These are phyloP conservation scores for Cygnus buccinator DNA, from an alignment of 2,113 vertebrate species.

Conservation along the genomic window DNA sequence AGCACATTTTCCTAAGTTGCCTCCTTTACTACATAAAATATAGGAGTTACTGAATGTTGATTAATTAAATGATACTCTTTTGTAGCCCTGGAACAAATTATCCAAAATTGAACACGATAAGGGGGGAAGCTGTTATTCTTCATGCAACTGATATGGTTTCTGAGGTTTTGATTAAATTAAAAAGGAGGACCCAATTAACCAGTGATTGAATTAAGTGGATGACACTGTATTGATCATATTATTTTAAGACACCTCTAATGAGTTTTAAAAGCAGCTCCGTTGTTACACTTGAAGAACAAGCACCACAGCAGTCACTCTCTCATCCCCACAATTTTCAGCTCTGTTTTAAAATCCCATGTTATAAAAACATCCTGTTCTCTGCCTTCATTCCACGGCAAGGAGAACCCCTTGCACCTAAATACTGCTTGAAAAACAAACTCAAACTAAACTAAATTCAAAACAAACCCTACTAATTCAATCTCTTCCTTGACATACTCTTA, in stretches of 20 bases:
- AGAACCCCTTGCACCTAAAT: background rate
- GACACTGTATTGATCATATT: constrained; percentile 59
- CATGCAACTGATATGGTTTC: constrained; percentile 38
- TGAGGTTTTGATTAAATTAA: constrained; percentile 62
- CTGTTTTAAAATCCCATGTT: background rate
- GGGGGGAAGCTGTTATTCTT: constrained; percentile 26
- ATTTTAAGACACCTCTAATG: constrained; percentile 52
- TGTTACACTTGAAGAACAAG: background rate
- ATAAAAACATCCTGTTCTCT: background rate
- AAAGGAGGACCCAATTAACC: constrained; percentile 55
- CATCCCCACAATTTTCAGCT: background rate
- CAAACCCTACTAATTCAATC: background rate
- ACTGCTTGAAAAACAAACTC: constrained; percentile 18
- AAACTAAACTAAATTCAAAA: no score
- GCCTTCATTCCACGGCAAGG: background rate
- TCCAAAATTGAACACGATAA: constrained; percentile 50
- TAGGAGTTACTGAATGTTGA: background rate
- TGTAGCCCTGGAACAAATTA: constrained; percentile 50
- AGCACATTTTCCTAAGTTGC: background rate
- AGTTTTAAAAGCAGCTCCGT: constrained; percentile 41
- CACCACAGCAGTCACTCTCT: background rate
- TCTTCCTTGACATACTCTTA: background rate
- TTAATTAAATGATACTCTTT: constrained; percentile 56
- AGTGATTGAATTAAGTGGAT: constrained; percentile 55
- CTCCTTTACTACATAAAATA: background rate